Conservation (phyloP, 2,113 vertebrate genomes). For the Serilophus lunatus region DNA sequence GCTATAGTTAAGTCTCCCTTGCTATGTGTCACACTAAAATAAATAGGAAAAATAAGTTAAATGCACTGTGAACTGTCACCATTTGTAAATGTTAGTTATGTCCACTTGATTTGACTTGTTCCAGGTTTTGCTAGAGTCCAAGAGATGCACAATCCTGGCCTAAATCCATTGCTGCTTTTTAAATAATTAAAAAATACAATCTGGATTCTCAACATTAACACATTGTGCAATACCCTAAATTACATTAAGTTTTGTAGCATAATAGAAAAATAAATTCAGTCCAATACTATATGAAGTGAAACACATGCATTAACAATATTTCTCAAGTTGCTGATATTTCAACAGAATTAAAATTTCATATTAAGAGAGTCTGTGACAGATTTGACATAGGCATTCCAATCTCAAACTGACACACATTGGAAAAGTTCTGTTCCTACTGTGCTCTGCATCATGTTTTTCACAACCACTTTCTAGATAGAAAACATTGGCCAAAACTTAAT, state of each 20-base stretch:
- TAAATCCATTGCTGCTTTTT: conserved; percentile 13
- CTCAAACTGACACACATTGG: neutral
- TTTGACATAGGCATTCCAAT: neutral
- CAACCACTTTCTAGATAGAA: neutral
- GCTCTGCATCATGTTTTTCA: neutral
- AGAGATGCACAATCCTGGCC: neutral
- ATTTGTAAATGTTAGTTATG: neutral
- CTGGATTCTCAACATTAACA: neutral
- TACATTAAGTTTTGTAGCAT: neutral
- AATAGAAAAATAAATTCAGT: neutral
- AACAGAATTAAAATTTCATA: neutral
- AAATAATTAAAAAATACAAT: conserved; percentile 33
- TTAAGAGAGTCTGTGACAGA: neutral
- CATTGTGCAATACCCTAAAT: neutral
- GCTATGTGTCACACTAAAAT: neutral
- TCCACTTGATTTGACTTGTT: neutral
- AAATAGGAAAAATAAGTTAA: neutral
- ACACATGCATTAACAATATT: neutral
- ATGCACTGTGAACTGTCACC: neutral
- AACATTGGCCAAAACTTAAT: neutral
- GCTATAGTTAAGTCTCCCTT: neutral
- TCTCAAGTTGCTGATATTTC: neutral
- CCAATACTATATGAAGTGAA: neutral
- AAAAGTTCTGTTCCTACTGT: neutral
- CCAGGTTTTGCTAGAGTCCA: conserved; percentile 5